A percentile compares a stretch with the other conserved stretches of the same genome.
These are phyloP conservation scores for Pelodiscus sinensis DNA, from an alignment of 2,113 vertebrate genomes.

Conservation along the genomic window DNA sequence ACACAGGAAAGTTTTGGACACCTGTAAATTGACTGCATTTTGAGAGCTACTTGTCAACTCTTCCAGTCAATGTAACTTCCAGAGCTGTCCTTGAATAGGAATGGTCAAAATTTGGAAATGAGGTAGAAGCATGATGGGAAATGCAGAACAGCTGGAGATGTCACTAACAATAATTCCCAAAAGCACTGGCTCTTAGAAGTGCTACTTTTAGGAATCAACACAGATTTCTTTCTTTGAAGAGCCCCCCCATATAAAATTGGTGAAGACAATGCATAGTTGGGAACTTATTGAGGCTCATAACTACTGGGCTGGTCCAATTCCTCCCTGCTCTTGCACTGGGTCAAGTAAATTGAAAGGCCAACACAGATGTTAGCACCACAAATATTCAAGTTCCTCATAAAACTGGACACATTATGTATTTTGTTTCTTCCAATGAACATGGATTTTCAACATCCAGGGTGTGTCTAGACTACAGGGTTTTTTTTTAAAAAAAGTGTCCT, in stretches of 20 bases:
- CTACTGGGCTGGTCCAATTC: constrained; percentile 45
- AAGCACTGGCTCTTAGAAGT: not conserved
- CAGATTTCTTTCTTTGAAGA: constrained; percentile 24
- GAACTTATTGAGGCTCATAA: constrained; percentile 29
- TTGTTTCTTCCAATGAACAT: constrained; percentile 22
- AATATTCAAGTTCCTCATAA: constrained; percentile 37
- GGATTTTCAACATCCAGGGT: not conserved
- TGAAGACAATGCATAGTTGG: constrained; percentile 59
- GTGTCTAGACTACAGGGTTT: no score
- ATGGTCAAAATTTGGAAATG: constrained; percentile 8
- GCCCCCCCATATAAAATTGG: constrained; percentile 29
- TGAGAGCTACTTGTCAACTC: constrained; percentile 25
- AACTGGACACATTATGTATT: constrained; percentile 20
- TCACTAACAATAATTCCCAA: not conserved
- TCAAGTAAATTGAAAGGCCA: constrained; percentile 57
- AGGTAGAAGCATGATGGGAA: constrained; percentile 17
- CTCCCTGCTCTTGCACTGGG: constrained; percentile 33
- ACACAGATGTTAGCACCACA: constrained; percentile 48
- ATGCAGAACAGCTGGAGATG: not conserved
- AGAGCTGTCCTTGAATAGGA: not conserved
- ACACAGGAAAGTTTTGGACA: not conserved
- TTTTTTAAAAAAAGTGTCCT: no score
- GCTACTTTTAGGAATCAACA: constrained; percentile 6
- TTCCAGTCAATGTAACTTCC: constrained; percentile 14
- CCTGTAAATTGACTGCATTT: constrained; percentile 15